Evolutionary conservation across 2,888 invertebrate genomes (phyloP), one percentile per base, ranked within the genome.

Genomic region (Lasioglossum villosulum): DNA sequence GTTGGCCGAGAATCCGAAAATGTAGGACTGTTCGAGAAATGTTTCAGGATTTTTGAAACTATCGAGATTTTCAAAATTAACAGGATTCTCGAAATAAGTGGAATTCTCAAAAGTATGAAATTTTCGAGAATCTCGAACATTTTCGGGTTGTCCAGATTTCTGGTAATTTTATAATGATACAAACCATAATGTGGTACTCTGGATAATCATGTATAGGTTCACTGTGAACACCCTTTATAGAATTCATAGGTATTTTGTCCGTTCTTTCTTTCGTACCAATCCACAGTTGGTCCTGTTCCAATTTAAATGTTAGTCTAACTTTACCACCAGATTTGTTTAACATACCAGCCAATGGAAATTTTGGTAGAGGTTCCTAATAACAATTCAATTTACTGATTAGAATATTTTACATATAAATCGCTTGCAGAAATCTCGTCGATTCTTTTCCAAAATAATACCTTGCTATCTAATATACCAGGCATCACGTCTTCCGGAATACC

Each of bases 201-300:
- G 98, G 98, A 95, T 98, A 97, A 82, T 97, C 98, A 94, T 97
- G 97, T 90, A 99, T 98, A 30, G 98, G 97, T 96, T 99, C 98
- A 81, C 96, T 96, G 66, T 96, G 96, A 92, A 98, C 96, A 95
- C 97, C 97, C 96, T 98, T 98, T 92, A 99, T 98, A 78, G 98
- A 97, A 92, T 97, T 97, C 98, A 99, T 98, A 89, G 98, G 97
- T 93, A 99, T 96, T 95, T 98, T 99, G 92, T 98, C 98, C 84
- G 99, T 99, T 91, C 98, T 96, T 95, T 99, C 98, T 95, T 98
- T 98, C 73, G 98, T 98, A 82, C 98, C 98, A 71, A 98, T 97
- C 98, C 98, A 98, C 27, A 98, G 95, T 95, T 98, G 98, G 94
- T 99, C 98, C 90, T 97, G 96, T 94, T 98, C 98, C 92, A 98